Evolutionary conservation across 2,888 invertebrate species (phyloP).

Genomic region (Machimus atricapillus): DNA sequence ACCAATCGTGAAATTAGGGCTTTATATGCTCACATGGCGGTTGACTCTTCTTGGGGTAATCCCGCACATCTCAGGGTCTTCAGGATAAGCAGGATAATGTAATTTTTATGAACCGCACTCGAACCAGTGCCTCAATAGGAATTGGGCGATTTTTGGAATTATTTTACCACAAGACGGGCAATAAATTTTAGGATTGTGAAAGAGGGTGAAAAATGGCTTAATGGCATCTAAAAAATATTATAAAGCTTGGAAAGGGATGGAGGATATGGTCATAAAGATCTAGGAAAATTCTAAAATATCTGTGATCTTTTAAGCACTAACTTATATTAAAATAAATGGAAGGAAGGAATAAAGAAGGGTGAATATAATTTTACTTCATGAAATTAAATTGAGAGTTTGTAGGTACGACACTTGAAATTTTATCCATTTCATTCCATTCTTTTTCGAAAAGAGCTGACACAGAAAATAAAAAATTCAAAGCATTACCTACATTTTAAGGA

Average conservation of each 20-base stretch:
- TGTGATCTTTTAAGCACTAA: not conserved
- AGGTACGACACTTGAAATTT: no score
- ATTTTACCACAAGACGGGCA: not conserved
- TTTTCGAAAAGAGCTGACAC: no score
- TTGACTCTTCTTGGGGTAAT: not conserved
- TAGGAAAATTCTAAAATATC: not conserved
- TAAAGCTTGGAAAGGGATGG: not conserved
- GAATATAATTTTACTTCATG: no score
- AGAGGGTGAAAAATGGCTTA: not conserved
- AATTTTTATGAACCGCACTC: slow-evolving; percentile 20
- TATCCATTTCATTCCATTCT: no score
- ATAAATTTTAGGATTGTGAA: not conserved
- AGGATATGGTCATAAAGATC: not conserved
- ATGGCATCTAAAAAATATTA: not conserved
- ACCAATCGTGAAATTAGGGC: slow-evolving; percentile 38
- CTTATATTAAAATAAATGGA: not conserved
- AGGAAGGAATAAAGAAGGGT: no score
- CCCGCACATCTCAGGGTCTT: not conserved
- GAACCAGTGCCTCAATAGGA: not conserved
- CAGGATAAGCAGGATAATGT: slow-evolving; percentile 18
- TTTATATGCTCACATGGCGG: slow-evolving; percentile 8
- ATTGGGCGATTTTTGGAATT: not conserved
- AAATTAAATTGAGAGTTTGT: not conserved
- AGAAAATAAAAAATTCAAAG: no score
- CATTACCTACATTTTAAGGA: no score